Evolutionary conservation across 2,113 vertebrate species (phyloP).

Genomic region (Ailurus styani): DNA sequence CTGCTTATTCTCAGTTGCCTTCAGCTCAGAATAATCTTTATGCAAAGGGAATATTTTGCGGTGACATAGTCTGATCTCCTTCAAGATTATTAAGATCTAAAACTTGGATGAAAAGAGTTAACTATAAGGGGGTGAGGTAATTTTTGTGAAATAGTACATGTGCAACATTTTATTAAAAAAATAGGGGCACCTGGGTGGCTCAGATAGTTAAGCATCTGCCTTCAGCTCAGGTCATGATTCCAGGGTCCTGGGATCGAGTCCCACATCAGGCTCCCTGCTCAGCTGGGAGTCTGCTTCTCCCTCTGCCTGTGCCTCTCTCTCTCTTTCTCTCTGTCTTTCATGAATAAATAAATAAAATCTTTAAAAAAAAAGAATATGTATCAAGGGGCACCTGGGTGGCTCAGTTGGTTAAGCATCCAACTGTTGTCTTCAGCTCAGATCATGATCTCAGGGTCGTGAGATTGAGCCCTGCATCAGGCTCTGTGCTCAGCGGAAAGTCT

Average conservation of each 20-base stretch:
- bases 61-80: background rate
- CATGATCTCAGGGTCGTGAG: background rate
- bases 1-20: background rate
- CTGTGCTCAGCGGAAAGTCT: background rate
- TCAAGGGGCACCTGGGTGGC: background rate
- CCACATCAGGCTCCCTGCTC: no score
- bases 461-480: background rate
- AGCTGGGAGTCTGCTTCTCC: no score
- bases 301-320: no score
- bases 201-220: background rate
- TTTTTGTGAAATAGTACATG: slow-evolving; percentile 22
- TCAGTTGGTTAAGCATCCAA: background rate
- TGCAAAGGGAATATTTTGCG: background rate
- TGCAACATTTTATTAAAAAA: background rate
- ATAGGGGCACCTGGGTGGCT: background rate
- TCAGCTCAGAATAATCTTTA: background rate
- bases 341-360: no score
- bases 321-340: no score
- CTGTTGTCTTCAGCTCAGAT: no score
- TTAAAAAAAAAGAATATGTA: background rate
- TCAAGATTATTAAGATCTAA: background rate
- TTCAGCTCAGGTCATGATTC: no score
- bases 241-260: no score
- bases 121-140: background rate
- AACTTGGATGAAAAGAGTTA: slow-evolving; percentile 6